Base-by-base conservation (phyloP, 2,888 invertebrate genomes). In the Horisme vitalbata region DNA sequence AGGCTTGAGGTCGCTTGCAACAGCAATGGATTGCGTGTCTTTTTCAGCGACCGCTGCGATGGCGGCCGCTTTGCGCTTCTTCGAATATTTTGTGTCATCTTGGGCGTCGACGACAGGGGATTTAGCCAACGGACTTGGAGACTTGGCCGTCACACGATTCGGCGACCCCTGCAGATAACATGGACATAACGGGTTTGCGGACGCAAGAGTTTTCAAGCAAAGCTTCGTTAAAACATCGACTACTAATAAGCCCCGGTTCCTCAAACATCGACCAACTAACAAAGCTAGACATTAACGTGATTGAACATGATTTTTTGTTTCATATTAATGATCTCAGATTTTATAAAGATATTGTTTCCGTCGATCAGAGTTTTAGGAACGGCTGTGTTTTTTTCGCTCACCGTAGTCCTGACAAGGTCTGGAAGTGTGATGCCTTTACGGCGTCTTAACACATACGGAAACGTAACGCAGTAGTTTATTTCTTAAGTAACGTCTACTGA, bases 51-150 rank as follows among this genome's bases (percentile, higher is more conserved):
- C 26, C 8, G 12, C 10, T 27, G 32, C 30, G 3, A 20, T 15
- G 11, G 11, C 10, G n/a, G 11, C 21, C 12, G 36, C 37, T 28
- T 36, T 37, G n/a, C 36, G 41, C 23, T 41, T 37, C 23, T 18
- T 32, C 8, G 57, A 56, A 65, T 68, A 53, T 30, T 23, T 41
- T 4, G 12, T 13, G n/a, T 33, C 37, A 11, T 36, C 46, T 18
- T 6, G 10, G 18, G 13, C 41, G 9, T 15, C 11, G 5, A 12
- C 4, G 15, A 10, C 10, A 24, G 33, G 33, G 8, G 33, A 33
- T 6, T 27, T 27, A 10, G 12, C 4, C 11, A 36, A 14, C 3
- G 6, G 27, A 33, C 41, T 27, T 2, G 41, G 33, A 6, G 33
- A 26, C 11, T 41, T 32, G 12, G 12, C 32, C 12, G 20, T 10